These are phyloP conservation scores for Sebastes baramenuke DNA, from an alignment of 2,797 vertebrate genomes.

Conservation along the genomic window DNA sequence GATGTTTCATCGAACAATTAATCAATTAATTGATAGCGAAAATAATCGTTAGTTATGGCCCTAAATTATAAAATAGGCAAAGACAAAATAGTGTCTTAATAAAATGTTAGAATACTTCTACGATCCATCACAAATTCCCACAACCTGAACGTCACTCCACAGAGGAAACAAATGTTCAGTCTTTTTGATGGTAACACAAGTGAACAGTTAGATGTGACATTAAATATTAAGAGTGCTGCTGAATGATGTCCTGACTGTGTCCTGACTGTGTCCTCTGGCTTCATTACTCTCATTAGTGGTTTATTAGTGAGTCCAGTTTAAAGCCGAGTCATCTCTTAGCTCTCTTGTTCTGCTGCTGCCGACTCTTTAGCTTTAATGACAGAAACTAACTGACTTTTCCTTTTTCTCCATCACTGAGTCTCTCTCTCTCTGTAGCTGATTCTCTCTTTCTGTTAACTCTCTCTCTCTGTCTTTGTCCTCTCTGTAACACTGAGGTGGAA, in stretches of 20 bases:
- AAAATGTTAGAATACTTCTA: too few species aligned
- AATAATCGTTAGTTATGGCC: too few species aligned
- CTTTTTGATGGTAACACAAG: too few species aligned
- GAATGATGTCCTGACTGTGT: not conserved
- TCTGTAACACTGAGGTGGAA: not conserved
- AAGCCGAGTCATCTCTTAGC: not conserved
- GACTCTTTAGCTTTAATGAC: not conserved
- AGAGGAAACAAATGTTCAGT: too few species aligned
- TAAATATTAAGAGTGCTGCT: too few species aligned
- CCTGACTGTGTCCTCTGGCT: not conserved
- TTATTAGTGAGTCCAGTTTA: not conserved
- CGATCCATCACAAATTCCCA: too few species aligned
- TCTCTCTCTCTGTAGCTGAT: not conserved
- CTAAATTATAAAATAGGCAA: too few species aligned
- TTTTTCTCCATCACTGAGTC: not conserved
- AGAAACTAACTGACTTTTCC: not conserved
- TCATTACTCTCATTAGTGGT: not conserved
- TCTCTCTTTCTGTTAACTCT: not conserved
- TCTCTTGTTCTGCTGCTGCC: not conserved
- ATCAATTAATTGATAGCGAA: too few species aligned
- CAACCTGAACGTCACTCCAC: too few species aligned
- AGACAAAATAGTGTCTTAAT: too few species aligned
- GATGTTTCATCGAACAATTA: too few species aligned
- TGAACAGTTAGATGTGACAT: too few species aligned
- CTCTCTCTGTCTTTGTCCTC: not conserved